phyloP scores from a whole-genome alignment of 2,888 invertebrate species.

The Anarsia innoxiella region DNA sequence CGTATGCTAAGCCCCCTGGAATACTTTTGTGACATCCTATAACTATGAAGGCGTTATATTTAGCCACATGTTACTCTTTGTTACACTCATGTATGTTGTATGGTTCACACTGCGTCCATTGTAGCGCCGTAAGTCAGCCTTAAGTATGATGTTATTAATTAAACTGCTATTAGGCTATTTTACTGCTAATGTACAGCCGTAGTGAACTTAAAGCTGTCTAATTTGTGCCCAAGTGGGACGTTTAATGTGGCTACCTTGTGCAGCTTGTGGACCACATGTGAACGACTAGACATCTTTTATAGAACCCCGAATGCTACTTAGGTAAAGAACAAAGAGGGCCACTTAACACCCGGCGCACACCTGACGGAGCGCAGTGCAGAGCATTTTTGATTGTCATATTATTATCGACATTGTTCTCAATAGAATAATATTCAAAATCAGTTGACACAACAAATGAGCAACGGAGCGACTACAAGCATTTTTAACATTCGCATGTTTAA shows the following conservation, averaged over 20 bases:
- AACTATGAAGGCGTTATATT: conserved; percentile 4
- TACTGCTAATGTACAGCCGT: conserved; percentile 1
- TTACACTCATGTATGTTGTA: conserved; percentile 5
- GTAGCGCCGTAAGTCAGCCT: conserved; percentile 5
- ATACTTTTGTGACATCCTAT: conserved; percentile 1
- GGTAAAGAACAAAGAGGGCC: no score
- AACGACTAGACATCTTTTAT: not conserved
- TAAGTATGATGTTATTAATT: not conserved
- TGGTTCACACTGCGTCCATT: conserved; percentile 6
- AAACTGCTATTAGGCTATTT: not conserved
- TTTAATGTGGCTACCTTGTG: not conserved
- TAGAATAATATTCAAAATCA: no score
- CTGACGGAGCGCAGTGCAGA: no score
- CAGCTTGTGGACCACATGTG: no score
- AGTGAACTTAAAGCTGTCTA: conserved; percentile 1
- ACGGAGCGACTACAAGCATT: no score
- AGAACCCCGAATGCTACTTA: no score
- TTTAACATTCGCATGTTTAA: no score
- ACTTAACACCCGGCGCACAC: no score
- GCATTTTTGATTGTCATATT: no score
- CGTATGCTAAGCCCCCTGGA: no score
- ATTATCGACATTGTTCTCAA: no score
- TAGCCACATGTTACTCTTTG: conserved; percentile 6
- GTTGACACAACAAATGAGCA: no score
- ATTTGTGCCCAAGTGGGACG: not conserved